Conservation (phyloP, 2,888 invertebrate genomes). For the Oxystoma pomonae region DNA sequence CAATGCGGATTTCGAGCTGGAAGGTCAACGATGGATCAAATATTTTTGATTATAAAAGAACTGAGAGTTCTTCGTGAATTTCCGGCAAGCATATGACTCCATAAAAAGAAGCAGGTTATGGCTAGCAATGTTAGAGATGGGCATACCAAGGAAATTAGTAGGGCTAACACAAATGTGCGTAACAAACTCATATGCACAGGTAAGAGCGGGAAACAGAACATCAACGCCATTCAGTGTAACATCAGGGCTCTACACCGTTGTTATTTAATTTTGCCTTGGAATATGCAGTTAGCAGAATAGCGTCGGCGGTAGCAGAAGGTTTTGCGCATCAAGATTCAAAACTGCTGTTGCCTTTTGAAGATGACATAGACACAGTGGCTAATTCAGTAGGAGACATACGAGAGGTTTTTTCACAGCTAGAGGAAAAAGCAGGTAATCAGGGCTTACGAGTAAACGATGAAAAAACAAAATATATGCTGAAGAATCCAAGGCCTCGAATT, state of each 20-base stretch:
- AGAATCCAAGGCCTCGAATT: neutral
- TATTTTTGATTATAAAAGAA: neutral
- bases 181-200: no score
- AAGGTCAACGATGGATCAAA: neutral
- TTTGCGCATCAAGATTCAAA: neutral
- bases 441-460: neutral
- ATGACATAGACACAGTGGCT: neutral
- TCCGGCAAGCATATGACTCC: neutral
- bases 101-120: no score
- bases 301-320: neutral
- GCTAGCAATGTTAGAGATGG: no score
- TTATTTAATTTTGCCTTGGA: no score
- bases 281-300: neutral
- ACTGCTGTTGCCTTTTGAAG: neutral
- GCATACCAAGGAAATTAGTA: neutral
- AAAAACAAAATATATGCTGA: neutral
- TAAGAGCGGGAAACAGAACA: no score
- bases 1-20: neutral
- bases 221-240: neutral
- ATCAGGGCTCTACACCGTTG: no score
- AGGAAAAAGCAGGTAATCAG: neutral
- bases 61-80: neutral
- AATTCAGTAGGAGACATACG: neutral
- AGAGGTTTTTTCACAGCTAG: neutral
- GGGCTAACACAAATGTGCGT: no score